Percentiles rank a stretch among this genome's conserved stretches.
Conservation (phyloP, 2,113 vertebrate species). For the Mugil cephalus region DNA sequence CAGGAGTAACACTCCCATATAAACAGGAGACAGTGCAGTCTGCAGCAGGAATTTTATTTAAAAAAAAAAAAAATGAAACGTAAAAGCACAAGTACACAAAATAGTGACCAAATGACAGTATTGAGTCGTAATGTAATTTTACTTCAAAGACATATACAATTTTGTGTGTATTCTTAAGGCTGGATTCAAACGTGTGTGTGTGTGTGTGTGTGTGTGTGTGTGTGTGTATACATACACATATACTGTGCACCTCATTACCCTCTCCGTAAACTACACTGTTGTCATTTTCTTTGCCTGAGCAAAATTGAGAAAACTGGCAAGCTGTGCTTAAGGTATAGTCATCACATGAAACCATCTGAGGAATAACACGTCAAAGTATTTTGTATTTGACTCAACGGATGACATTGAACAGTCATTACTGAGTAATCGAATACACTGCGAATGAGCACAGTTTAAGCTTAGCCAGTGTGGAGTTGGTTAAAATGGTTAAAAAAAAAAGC, state of each 20-base stretch:
- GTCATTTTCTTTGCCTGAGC: neutral
- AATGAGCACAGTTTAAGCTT: neutral
- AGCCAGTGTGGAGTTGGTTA: neutral
- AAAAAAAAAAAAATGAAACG: neutral
- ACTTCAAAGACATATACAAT: too few relatives aligned
- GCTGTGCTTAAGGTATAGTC: neutral
- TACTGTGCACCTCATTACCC: neutral
- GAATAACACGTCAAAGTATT: neutral
- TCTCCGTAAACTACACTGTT: neutral
- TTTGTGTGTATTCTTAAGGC: neutral
- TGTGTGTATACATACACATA: neutral
- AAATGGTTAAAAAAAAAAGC: neutral
- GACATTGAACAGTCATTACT: too few relatives aligned
- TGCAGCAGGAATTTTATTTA: conserved; percentile 17
- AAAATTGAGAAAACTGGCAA: neutral
- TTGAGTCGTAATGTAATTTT: too few relatives aligned
- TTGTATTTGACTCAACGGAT: neutral
- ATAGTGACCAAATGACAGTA: neutral
- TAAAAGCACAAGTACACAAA: conserved; percentile 17
- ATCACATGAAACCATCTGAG: neutral
- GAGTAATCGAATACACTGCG: too few relatives aligned
- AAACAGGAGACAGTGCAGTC: conserved; percentile 6
- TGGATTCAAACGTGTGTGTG: neutral
- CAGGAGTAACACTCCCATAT: conserved; percentile 22
- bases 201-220: too few relatives aligned